Evolutionary conservation across 2,888 invertebrate species (phyloP).

Genomic region (Spicauda simplicius): DNA sequence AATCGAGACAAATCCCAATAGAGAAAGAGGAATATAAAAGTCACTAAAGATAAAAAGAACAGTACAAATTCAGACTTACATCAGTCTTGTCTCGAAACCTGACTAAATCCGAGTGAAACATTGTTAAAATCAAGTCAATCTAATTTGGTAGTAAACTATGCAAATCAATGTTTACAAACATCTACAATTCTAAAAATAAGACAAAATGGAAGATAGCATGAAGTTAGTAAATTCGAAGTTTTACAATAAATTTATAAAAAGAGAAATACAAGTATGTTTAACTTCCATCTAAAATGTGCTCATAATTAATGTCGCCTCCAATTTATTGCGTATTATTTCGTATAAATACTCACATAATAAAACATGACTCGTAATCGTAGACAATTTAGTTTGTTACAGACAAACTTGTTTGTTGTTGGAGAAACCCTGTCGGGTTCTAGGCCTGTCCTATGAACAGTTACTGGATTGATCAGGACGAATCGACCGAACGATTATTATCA

Average conservation of each 20-base stretch:
- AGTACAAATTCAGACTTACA: conserved; percentile 63
- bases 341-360: conserved; percentile 3
- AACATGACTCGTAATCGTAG: conserved; percentile 1
- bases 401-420: background rate
- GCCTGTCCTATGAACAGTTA: background rate
- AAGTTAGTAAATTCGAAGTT: conserved; percentile 32
- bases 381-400: background rate
- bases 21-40: conserved; percentile 34
- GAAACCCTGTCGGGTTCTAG: background rate
- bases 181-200: conserved; percentile 30
- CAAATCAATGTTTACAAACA: conserved; percentile 3
- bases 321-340: background rate
- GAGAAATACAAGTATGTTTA: conserved; percentile 21
- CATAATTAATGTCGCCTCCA: conserved; percentile 1
- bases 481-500: too few relatives aligned
- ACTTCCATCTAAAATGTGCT: conserved; percentile 20
- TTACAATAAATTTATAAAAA: conserved; percentile 24
- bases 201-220: conserved; percentile 33
- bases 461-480: background rate
- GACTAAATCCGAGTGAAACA: conserved; percentile 45
- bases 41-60: conserved; percentile 39
- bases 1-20: conserved; percentile 32
- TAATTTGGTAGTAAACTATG: conserved; percentile 9
- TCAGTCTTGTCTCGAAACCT: conserved; percentile 66
- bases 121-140: conserved; percentile 35